Percentiles rank a stretch among this genome's conserved stretches.
Evolutionary conservation across 2,888 invertebrate genomes (phyloP).

Genomic region (Caenorhabditis afra): DNA sequence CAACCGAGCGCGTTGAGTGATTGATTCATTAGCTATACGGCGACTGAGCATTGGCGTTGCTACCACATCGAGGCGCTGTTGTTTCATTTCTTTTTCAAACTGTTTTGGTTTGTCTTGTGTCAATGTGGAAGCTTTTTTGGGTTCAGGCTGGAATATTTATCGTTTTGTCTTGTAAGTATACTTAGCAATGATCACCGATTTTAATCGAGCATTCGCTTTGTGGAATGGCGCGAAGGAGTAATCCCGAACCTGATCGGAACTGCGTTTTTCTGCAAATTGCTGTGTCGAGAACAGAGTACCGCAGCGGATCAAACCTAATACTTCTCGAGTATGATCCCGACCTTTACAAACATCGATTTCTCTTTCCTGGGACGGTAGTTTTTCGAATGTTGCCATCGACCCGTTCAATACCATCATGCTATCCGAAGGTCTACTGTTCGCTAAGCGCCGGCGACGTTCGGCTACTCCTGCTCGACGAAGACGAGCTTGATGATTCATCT

Average conservation of each 20-base stretch:
- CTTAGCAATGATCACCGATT: too few species aligned
- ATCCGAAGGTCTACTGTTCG: conserved; percentile 22
- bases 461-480: conserved; percentile 30
- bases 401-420: conserved; percentile 52
- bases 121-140: too few species aligned
- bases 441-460: conserved; percentile 13
- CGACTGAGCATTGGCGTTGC: conserved; percentile 40
- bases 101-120: background rate
- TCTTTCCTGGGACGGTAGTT: conserved; percentile 5
- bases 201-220: too few species aligned
- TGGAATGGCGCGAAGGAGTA: too few species aligned
- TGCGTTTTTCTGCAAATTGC: too few species aligned
- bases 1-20: background rate
- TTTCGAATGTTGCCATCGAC: conserved; percentile 39
- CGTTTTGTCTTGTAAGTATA: too few species aligned
- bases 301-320: too few species aligned
- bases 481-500: conserved; percentile 45
- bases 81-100: conserved; percentile 33
- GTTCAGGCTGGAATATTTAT: too few species aligned
- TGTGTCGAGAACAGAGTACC: too few species aligned
- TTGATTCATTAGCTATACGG: conserved; percentile 10
- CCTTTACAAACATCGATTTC: background rate
- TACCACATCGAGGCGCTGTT: conserved; percentile 25
- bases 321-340: background rate
- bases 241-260: too few species aligned